These are phyloP conservation scores for Bombus sylvicola DNA, from an alignment of 1,140 invertebrate genomes.

Conservation along the genomic window DNA sequence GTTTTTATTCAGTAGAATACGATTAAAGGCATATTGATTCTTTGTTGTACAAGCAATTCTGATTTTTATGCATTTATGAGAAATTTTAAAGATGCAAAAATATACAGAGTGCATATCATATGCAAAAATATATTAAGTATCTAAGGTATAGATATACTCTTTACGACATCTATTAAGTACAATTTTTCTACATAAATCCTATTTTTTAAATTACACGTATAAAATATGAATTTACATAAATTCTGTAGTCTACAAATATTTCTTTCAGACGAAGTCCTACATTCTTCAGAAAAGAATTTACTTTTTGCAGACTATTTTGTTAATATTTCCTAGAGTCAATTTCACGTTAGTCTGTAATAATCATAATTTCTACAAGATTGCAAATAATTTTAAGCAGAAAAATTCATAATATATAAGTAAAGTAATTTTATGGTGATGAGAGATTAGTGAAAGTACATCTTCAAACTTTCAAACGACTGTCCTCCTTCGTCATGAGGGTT, in stretches of 20 bases:
- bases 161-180: too few relatives aligned
- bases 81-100: too few relatives aligned
- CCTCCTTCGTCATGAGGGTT: neutral
- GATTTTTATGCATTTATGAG: neutral
- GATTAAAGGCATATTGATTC: neutral
- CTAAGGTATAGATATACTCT: too few relatives aligned
- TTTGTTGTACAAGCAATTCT: neutral
- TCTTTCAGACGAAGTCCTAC: too few relatives aligned
- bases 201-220: too few relatives aligned
- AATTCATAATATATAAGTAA: neutral
- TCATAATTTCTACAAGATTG: neutral
- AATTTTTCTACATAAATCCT: too few relatives aligned
- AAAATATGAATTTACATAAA: too few relatives aligned
- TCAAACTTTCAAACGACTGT: neutral
- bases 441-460: conserved; percentile 20
- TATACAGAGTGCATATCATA: too few relatives aligned
- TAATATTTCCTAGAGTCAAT: neutral
- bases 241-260: too few relatives aligned
- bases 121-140: too few relatives aligned
- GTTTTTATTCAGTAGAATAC: neutral
- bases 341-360: neutral
- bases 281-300: neutral
- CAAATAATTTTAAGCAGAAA: neutral
- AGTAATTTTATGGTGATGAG: neutral
- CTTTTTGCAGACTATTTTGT: neutral